phyloP scores from a whole-genome alignment of 2,113 vertebrate genomes.

The Pionites leucogaster region DNA sequence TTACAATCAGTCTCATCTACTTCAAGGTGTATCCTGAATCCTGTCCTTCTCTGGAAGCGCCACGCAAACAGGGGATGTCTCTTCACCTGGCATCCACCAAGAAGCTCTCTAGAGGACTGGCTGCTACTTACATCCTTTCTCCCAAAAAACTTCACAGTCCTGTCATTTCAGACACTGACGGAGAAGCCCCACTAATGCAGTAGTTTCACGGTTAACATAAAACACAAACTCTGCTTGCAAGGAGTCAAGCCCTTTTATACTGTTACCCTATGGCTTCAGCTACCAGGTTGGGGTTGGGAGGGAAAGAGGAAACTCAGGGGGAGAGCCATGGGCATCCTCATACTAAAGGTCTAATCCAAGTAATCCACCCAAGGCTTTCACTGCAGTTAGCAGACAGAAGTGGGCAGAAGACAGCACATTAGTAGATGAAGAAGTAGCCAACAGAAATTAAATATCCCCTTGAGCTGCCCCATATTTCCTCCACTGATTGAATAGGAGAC shows the following conservation, averaged over 20 bases:
- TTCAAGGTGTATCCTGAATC: background rate
- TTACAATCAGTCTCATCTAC: background rate
- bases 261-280: background rate
- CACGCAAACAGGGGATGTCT: background rate
- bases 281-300: background rate
- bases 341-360: background rate
- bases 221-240: background rate
- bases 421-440: background rate
- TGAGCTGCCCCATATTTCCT: background rate
- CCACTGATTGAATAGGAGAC: background rate
- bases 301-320: background rate
- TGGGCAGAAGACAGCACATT: background rate
- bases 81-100: background rate
- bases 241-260: background rate
- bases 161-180: background rate
- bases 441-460: background rate
- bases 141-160: background rate
- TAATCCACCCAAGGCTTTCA: background rate
- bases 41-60: background rate
- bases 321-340: background rate
- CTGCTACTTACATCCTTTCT: background rate
- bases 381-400: background rate
- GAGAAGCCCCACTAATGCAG: background rate
- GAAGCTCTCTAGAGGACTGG: background rate
- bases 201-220: background rate